phyloP scores from a whole-genome alignment of 2,888 invertebrate genomes.

The Omphaloscelis lunosa region DNA sequence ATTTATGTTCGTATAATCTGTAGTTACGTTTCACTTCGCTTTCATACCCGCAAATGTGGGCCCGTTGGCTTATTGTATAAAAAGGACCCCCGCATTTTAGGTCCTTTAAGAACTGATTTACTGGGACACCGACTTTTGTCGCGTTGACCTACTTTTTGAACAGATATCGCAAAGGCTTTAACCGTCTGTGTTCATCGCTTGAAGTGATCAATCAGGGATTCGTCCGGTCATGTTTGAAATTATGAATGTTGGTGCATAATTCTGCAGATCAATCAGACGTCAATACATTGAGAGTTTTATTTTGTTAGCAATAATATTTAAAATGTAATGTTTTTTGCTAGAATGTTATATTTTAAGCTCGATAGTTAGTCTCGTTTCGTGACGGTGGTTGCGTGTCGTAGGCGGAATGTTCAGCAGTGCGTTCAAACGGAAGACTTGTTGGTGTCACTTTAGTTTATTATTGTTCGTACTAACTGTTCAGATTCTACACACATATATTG shows the following conservation, averaged over 20 bases:
- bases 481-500: slow-evolving; percentile 57
- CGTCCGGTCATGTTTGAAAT: slow-evolving; percentile 54
- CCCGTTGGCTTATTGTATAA: slow-evolving; percentile 72
- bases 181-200: slow-evolving; percentile 39
- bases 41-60: slow-evolving; percentile 72
- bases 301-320: slow-evolving; percentile 16
- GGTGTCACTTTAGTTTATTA: slow-evolving; percentile 71
- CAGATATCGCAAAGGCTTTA: slow-evolving; percentile 56
- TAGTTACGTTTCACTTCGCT: slow-evolving; percentile 74
- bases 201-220: slow-evolving; percentile 59
- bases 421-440: slow-evolving; percentile 74
- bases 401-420: slow-evolving; percentile 73
- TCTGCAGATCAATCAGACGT: slow-evolving; percentile 6
- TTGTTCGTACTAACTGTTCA: slow-evolving; percentile 57
- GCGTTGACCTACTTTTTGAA: slow-evolving; percentile 74
- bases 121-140: slow-evolving; percentile 71
- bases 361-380: slow-evolving; percentile 48
- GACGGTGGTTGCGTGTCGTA: slow-evolving; percentile 68
- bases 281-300: slow-evolving; percentile 28
- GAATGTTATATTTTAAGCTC: slow-evolving; percentile 44
- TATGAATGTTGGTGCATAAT: slow-evolving; percentile 33
- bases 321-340: slow-evolving; percentile 20
- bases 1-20: slow-evolving; percentile 78
- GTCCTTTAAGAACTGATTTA: slow-evolving; percentile 74
- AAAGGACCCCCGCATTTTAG: slow-evolving; percentile 72